Evolutionary conservation across 2,113 vertebrate species (phyloP), one percentile per base, ranked within the genome.

Genomic region (Elachura formosa): DNA sequence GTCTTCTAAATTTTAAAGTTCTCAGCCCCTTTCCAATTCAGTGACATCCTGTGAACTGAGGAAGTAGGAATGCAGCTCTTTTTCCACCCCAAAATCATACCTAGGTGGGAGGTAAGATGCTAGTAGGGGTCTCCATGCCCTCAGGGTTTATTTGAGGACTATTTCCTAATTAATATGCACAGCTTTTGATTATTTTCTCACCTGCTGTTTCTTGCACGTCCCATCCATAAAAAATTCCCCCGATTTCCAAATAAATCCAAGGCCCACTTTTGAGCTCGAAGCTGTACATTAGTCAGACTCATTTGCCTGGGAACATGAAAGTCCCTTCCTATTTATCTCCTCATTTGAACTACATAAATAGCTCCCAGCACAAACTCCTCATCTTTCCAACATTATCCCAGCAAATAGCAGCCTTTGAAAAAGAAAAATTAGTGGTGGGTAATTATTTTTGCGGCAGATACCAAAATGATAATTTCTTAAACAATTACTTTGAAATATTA

Each of bases 401-500:
- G 76, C 91, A 89, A 96, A 92, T 17, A 87, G 77, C 77, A 83
- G 94, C 78, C 74, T 96, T 89, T 95, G 91, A 89, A 87, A 91
- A 82, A 93, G 95, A 95, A 97, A 93, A 96, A 95, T 93, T 93
- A 96, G 89, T 3, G 49, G 84, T 51, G 81, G 87, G 91, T 95
- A 97, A 95, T 95, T 96, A 96, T 96, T 95, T 54, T 87, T 62
- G 89, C 88, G 59, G 89, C 84, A 96, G 96, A 96, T 94, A 95
- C 89, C 84, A 87, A 96, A 94, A 96, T 76, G 93, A 94, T 95
- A 87, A 96, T 94, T 96, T 93, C 95, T 94, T 94, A 91, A 96
- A 93, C 95, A 96, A 93, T 94, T 96, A 91, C 94, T 94, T 90
- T 94, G 94, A 95, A 97, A 96, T 94, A 96, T 89, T 96, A 91